Conservation (phyloP, 2,888 invertebrate genomes). For the Elysia crispata region DNA sequence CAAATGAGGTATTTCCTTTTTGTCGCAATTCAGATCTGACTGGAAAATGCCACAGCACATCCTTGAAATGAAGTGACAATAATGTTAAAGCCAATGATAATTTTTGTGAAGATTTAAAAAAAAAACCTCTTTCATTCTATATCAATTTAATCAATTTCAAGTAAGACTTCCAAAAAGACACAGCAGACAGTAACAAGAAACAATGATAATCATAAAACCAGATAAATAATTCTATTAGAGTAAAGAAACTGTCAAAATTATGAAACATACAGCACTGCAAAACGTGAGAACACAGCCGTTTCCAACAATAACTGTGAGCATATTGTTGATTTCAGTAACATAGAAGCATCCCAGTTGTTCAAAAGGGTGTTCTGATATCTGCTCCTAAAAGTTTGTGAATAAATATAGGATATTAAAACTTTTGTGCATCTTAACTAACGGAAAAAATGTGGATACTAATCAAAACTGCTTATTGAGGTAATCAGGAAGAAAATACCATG, state of each 20-base stretch:
- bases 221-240: neutral
- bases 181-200: neutral
- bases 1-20: too few species aligned
- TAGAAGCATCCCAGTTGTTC: slow-evolving; percentile 26
- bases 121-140: neutral
- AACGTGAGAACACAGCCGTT: slow-evolving; percentile 11
- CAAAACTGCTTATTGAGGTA: neutral
- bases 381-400: neutral
- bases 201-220: neutral
- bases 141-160: neutral
- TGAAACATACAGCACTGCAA: slow-evolving; percentile 16
- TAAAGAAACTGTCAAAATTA: neutral
- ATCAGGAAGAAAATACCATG: neutral
- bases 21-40: too few species aligned
- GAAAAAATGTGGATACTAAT: neutral
- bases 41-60: too few species aligned
- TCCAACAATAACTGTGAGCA: slow-evolving; percentile 12
- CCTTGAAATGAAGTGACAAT: too few species aligned
- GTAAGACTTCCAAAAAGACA: neutral
- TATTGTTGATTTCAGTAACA: neutral
- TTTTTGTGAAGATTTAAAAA: neutral
- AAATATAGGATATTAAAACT: neutral
- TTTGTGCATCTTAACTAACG: too few species aligned
- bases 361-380: neutral
- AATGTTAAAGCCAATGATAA: too few species aligned